Evolutionary conservation across 2,888 invertebrate species (phyloP), one percentile per base, ranked within the genome.

Genomic region (Melitaea athalia): DNA sequence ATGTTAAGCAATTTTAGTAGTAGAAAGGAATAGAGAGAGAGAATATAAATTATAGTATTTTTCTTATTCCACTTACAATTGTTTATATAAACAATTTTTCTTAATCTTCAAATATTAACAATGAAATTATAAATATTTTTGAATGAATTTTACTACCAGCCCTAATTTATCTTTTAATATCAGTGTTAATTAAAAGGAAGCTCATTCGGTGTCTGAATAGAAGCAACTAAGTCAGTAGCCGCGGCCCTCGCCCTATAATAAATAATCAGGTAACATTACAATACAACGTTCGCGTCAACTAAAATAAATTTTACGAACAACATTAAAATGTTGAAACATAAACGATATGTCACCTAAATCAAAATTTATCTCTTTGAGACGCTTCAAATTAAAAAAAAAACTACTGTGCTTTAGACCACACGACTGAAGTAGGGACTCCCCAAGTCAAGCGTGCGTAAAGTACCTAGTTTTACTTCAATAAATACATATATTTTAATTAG

Each of bases 231-330:
- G 82, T 81, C 87, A 78, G 89, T 87, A 87, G 87, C 88, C 79
- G 77, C 77, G 74, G 79, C 73, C 74, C 75, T 72, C 74, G 73
- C 67, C 79, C 79, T 75, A 79, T 82, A 87, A 87, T 87, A 79
- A 76, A 79, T 82, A 88, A 87, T 89, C 86, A 88, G 86, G 87
- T 87, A 85, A 85, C 84, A 86, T 79, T 78, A 87, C 86, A 86
- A 86, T 84, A 75, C 69, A 68, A 64, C 62, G 60, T 64, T 61
- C 67, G 61, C 52, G 63, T 65, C 62, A 67, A 53, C 50, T 71
- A 55, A 66, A 72, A 69, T 73, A 52, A 67, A 67, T 64, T 64
- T 45, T 69, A 63, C 64, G 64, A 55, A 64, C 55, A 49, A 42
- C 50, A 42, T 57, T 57, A 33, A 8, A 55, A n/a, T 55, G 1